Evolutionary conservation across 2,888 invertebrate species (phyloP), one percentile per base, ranked within the genome.

Genomic region (Pachymerium ferrugineum): DNA sequence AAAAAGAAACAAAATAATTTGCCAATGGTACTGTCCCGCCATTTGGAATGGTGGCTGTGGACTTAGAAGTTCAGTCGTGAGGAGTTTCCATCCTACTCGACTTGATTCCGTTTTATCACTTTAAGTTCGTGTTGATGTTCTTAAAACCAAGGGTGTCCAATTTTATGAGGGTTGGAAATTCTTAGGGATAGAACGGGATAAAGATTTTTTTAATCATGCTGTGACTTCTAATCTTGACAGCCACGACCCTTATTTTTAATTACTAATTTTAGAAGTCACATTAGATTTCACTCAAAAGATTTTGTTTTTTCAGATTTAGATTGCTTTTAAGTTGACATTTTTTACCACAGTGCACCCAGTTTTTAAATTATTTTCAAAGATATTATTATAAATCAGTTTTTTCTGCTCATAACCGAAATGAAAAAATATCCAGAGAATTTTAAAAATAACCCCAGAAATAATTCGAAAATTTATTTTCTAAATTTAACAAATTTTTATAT

Each of bases 1-100:
- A 28, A 38, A 22, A 71, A 71, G 22, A 16, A 38, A 25, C 33
- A 35, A 70, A 33, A 70, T 38, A 71, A 38, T 19, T 2, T 10
- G 70, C 70, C 71, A 71, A 71, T 71, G 71, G 71, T 71, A 71
- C 71, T 71, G 71, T 71, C 71, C 71, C 71, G 71, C 71, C 71
- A 71, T 10, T 71, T 71, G 71, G 71, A 71, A 71, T 25, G 19
- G 71, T 71, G 71, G 38, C 71, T 71, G 71, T 71, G 33, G 33
- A 38, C 38, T 71, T 71, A 71, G 71, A 71, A 71, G 71, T 71
- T 38, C 35, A 28, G 71, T 28, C 35, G 35, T 38, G 35, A 19
- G 19, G 38, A 35, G 71, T 38, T 28, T 28, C 5, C 12, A 25
- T 16, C 71, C 71, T 35, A 33, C 71, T 35, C 42, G 28, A 22